A percentile compares a stretch with the other conserved stretches of the same genome.
Conservation (phyloP, 2,888 invertebrate species). For the Pediacus dermestoides region DNA sequence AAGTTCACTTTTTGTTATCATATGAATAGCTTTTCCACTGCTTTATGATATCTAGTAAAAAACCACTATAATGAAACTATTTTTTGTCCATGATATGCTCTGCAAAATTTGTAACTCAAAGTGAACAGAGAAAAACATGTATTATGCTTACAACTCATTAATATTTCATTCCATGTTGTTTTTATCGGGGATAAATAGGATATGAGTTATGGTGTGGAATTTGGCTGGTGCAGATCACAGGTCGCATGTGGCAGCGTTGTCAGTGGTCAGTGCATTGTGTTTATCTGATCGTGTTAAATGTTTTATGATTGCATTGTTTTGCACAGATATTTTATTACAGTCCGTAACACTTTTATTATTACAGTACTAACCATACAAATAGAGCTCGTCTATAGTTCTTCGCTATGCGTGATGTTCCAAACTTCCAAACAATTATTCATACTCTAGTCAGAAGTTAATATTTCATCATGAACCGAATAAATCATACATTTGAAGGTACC, state of each 20-base stretch:
- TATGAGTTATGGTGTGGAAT: slow-evolving; percentile 35
- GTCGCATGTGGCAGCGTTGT: slow-evolving; percentile 37
- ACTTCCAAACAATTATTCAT: slow-evolving; percentile 30
- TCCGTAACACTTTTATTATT: slow-evolving; percentile 15
- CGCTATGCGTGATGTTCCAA: slow-evolving; percentile 13
- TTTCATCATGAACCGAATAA: slow-evolving; percentile 45
- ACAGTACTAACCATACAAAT: not conserved
- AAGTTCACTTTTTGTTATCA: too few species aligned
- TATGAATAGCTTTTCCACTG: too few species aligned
- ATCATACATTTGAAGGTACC: slow-evolving; percentile 45
- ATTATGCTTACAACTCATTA: slow-evolving; percentile 14
- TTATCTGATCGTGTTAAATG: slow-evolving; percentile 43
- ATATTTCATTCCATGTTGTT: slow-evolving; percentile 20
- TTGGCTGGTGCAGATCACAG: slow-evolving; percentile 37
- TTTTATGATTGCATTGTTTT: slow-evolving; percentile 42
- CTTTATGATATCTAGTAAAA: too few species aligned
- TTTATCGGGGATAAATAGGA: slow-evolving; percentile 25
- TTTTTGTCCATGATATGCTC: too few species aligned
- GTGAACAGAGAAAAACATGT: too few species aligned
- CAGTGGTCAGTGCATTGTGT: slow-evolving; percentile 40
- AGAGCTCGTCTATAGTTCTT: too few species aligned
- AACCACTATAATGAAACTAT: too few species aligned
- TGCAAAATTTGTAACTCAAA: too few species aligned
- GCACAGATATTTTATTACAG: slow-evolving; percentile 25
- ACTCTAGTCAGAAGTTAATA: slow-evolving; percentile 42